Percentiles rank a stretch among this genome's conserved stretches.
phyloP scores from a whole-genome alignment of 2,797 vertebrate genomes.

The Platyrinchus mystaceus region DNA sequence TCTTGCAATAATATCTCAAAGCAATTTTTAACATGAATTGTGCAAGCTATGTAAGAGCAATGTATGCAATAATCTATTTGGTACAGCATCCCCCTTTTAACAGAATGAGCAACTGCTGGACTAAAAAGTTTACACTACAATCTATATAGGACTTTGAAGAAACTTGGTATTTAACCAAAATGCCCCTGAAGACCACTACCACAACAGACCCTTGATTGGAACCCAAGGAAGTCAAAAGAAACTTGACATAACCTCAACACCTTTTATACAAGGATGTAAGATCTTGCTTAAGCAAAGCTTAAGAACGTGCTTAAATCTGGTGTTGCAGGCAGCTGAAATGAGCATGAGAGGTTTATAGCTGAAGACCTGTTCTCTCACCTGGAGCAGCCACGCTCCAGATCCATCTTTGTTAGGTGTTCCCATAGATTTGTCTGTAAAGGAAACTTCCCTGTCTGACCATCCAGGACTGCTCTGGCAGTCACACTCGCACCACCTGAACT shows the following conservation, averaged over 20 bases:
- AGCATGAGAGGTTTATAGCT: background rate
- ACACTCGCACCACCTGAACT: rapidly evolving
- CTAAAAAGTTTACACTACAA: background rate
- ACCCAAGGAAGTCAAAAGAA: background rate
- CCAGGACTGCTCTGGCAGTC: background rate
- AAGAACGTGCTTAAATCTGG: background rate
- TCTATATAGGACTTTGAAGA: background rate
- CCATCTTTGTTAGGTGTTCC: background rate
- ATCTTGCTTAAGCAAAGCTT: background rate
- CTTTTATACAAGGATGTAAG: background rate
- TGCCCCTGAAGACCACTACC: background rate
- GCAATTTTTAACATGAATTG: background rate
- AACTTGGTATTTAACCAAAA: background rate
- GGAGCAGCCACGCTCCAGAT: background rate
- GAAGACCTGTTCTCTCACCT: background rate
- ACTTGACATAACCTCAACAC: background rate
- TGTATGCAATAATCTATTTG: background rate
- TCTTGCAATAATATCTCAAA: background rate
- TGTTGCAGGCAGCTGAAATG: background rate
- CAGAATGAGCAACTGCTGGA: background rate
- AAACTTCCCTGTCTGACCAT: background rate
- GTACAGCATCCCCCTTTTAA: background rate
- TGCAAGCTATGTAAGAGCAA: background rate
- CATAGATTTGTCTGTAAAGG: background rate
- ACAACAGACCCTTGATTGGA: background rate